These are phyloP conservation scores for Lordiphosa clarofinis DNA, from an alignment of 1,140 invertebrate species.

Conservation along the genomic window DNA sequence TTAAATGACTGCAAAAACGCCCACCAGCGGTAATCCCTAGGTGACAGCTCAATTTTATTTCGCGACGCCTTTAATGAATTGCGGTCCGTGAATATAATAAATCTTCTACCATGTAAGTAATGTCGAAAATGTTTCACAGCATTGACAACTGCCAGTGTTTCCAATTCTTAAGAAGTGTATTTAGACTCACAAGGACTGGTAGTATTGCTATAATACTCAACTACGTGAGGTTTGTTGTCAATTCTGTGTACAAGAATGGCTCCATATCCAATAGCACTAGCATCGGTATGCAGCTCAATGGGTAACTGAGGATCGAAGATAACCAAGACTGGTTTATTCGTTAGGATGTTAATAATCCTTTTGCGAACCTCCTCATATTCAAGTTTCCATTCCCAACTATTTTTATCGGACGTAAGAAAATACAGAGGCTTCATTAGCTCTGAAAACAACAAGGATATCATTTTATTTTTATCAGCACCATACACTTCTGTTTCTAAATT, in stretches of 20 bases:
- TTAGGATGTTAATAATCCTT: no score
- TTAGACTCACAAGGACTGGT: neutral
- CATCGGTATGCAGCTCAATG: conserved; percentile 5
- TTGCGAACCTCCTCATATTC: neutral
- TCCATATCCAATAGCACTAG: conserved; percentile 9
- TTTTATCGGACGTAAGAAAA: neutral
- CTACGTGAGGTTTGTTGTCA: conserved; percentile 4
- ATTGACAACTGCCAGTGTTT: conserved; percentile 2
- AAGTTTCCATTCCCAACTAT: neutral
- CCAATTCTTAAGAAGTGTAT: conserved; percentile 2
- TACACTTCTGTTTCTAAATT: no score
- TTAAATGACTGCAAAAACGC: no score
- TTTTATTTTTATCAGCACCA: conserved; percentile 1
- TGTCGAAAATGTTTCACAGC: neutral
- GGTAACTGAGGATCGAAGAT: no score
- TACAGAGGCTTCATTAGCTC: neutral
- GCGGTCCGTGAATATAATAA: conserved; percentile 7
- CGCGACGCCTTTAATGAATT: conserved; percentile 8
- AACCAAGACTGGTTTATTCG: no score
- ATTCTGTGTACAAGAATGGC: conserved; percentile 7
- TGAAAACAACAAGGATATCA: conserved; percentile 4
- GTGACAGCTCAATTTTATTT: no score
- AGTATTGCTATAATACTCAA: conserved; percentile 10
- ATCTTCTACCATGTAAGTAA: conserved; percentile 12
- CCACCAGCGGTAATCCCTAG: no score